Base-by-base conservation (phyloP, 2,113 vertebrate genomes). In the Cacatua alba region DNA sequence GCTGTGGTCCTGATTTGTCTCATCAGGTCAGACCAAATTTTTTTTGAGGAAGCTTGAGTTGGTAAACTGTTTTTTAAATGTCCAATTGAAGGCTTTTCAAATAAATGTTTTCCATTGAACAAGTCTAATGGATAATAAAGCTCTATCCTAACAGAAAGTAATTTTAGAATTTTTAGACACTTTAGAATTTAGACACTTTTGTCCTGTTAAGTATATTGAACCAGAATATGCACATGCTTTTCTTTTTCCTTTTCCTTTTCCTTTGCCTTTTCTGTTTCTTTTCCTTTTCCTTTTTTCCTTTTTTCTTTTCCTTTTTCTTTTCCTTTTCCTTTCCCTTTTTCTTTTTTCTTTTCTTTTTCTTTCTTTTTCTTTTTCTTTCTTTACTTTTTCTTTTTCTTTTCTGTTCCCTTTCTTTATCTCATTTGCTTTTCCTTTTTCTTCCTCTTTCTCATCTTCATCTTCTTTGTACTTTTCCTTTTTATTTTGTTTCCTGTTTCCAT, bases 1-100 rank as follows among this genome's bases (percentile, higher is more conserved):
- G 82, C 49, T 72, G 82, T 95, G 82, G 93, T 87, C 89, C 96
- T 97, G 95, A 98, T 98, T 96, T 97, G 93, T 97, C 94, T 98
- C 95, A 95, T 97, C 93, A 82, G 95, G 86, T 97, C 90, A 97
- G 94, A 95, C 35, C 23, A 97, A 83, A 39, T 64, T 82, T 53
- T 60, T 94, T 89, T 87, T 43, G 52, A 92, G 86, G 76, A 75
- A 7, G 46, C 57, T 92, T 83, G 63, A 86, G 88, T 94, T 83
- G 31, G 82, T 81, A 97, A 95, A 88, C 71, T 77, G 29, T 91
- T 97, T 98, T 97, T 95, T 79, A 90, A 95, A 96, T 95, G 93
- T 94, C 96, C 76, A 92, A 95, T 75, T 93, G 93, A 97, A 97
- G 53, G 33, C 53, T 91, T 90, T 97, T 57, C 80, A 96, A 94